Evolutionary conservation across 2,113 vertebrate genomes (phyloP), one percentile per base, ranked within the genome.

Genomic region (Lepisosteus oculatus): DNA sequence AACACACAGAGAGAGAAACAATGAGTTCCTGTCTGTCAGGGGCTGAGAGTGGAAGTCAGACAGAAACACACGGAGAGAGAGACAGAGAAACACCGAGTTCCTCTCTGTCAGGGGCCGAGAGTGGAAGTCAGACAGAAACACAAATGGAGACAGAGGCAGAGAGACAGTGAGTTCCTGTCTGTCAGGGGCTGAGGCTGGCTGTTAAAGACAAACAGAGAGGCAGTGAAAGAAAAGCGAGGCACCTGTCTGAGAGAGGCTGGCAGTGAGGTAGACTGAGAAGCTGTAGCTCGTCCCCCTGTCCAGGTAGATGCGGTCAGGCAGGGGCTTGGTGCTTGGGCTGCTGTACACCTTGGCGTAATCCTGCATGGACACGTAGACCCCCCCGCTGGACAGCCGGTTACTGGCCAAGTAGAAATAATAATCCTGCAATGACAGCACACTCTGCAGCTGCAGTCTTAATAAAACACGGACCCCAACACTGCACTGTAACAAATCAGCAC

Each of bases 361-460:
- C 3, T 1, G 2, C 84, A 85, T 85, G n/a, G 86, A 70, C 0
- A 88, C 69, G 2, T 78, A 64, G 3, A 85, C 47, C 0, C 75
- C 75, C 0, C 67, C 76, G 0, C 5, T 0, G 0, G 68, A 74
- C 43, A 9, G 56, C 65, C 72, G 6, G 66, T 80, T 88, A 73
- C 78, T 87, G 0, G 79, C 74, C 68, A 80, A 62, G 56, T 86
- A 87, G 43, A 69, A 76, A 65, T 76, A 86, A 65, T 84, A 88
- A 55, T 84, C 76, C 86, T 88, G 69, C 3, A 17, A n/a, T 8
- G 56, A 59, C n/a, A 59, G 56, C n/a, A n/a, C 11, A 51, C 29
- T 29, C 29, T 29, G 29, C 29, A 29, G 29, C 29, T 29, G 29
- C 29, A 29, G 29, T 29, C 29, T 29, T 29, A 29, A 29, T 0